Base-by-base conservation (phyloP, 2,113 vertebrate species). In the Microcebus griseorufus region DNA sequence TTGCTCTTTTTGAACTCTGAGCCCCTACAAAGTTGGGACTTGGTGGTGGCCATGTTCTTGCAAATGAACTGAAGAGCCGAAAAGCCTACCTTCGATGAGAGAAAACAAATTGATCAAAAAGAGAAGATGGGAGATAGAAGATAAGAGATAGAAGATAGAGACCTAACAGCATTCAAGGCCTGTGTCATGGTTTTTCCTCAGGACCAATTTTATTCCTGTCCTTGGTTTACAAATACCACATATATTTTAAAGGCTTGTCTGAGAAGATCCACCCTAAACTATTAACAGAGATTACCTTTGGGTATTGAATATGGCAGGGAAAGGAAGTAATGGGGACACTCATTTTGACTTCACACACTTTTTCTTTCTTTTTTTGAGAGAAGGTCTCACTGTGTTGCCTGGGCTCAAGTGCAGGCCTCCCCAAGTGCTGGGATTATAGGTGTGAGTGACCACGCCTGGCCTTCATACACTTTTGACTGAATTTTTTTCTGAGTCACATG, bases 331-430 rank as follows among this genome's bases (percentile, higher is more conserved):
- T 53, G n/a, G 51, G n/a, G 14, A 83, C n/a, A 92, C 79, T 18
- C 29, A 55, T 45, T 78, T 95, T 93, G 90, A 86, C 29, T 87
- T 93, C 37, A 70, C 27, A 39, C 4, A 86, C 27, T 93, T 90
- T 88, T 91, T 42, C 53, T 55, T 55, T 18, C 53, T 55, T 55
- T 72, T 72, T 45, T 75, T 29, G 13, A 29, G 39, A 75, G 13
- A 27, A 23, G 14, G 39, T 27, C 72, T 75, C 13, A 27, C 39
- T 45, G 25, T 75, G 39, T 75, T 16, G 39, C 39, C 72, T 16
- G 27, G 39, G 25, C 12, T 45, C 14, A 25, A 45, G 72, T 29
- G 25, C 13, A 45, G 39, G 3, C 13, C 42, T 75, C 39, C 13
- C 13, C 16, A 75, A 75, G 72, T 75, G 72, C 42, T 75, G 39